phyloP scores from a whole-genome alignment of 2,113 vertebrate species.

The Microcebus tavaratra region DNA sequence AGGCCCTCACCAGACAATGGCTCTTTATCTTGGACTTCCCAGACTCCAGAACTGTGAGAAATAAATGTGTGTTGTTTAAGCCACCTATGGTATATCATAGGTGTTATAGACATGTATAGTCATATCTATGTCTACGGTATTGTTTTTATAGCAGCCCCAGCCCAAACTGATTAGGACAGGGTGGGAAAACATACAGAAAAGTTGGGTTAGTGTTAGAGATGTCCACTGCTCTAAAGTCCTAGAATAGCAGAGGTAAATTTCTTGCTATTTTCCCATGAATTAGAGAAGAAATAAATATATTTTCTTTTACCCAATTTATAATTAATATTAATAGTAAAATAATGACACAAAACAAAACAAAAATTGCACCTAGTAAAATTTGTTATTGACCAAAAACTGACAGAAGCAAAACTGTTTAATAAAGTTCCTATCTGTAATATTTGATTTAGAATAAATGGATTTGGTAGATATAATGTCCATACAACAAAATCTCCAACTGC shows the following conservation, averaged over 20 bases:
- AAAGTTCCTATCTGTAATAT: not conserved
- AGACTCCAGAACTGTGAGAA: not conserved
- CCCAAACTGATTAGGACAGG: not conserved
- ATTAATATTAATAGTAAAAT: not conserved
- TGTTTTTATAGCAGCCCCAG: not conserved
- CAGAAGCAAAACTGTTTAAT: not conserved
- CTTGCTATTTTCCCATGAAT: not conserved
- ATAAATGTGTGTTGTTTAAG: not conserved
- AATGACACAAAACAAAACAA: not conserved
- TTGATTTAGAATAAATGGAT: constrained; percentile 14
- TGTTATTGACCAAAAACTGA: constrained; percentile 10
- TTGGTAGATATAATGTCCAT: not conserved
- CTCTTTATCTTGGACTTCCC: not conserved
- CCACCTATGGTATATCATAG: not conserved
- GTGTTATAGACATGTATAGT: not conserved
- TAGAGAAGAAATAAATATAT: not conserved
- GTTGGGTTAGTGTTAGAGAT: not conserved
- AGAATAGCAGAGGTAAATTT: not conserved
- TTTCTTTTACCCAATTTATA: not conserved
- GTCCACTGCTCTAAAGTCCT: not conserved
- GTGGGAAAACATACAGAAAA: not conserved
- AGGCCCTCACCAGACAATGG: not conserved
- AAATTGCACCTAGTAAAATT: not conserved
- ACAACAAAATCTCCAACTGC: not conserved
- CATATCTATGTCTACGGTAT: not conserved